Base-by-base conservation (phyloP, 2,888 invertebrate genomes). In the Drosophila nigricruria region DNA sequence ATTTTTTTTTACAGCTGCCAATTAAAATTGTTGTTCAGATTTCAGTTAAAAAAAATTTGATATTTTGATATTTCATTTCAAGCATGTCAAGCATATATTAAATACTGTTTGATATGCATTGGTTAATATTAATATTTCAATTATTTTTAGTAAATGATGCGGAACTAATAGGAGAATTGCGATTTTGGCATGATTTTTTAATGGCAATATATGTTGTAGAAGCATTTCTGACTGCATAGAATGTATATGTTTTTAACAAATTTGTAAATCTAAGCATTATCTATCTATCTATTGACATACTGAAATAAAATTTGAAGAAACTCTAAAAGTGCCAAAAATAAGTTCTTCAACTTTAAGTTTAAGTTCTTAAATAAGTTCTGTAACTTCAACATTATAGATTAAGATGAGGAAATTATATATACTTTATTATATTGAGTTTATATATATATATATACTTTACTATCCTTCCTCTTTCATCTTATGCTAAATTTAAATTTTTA, bases 11-110 rank as follows among this genome's bases (percentile, higher is more conserved):
- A 25, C 16, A 9, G n/a, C 10, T 20, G 8, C 14, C 14, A 56
- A 32, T 42, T 56, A 9, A 42, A 56, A 30, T 56, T 30, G 9
- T 30, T 42, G 20, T 30, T 18, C 18, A 50, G 36, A 50, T 49
- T 38, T 14, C 20, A 25, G 25, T 47, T 10, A 3, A 20, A 34
- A 34, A 34, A 27, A n/a, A 12, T 27, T 1, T 4, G n/a, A 16
- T 16, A 30, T 32, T 9, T 56, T 42, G 6, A 16, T 42, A 30
- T 42, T 32, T 53, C 1, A 27, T 27, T 49, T 49, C 30, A 49
- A 30, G 47, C 47, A 47, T 27, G 47, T 27, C 47, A n/a, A 27
- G 47, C 47, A 47, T 25, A 16, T 45, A 25, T n/a, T 10, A 27
- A n/a, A 27, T 47, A 27, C 2, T 0, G 0, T 9, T 25, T n/a